phyloP scores from a whole-genome alignment of 1,140 invertebrate species.

The Heliothis virescens region DNA sequence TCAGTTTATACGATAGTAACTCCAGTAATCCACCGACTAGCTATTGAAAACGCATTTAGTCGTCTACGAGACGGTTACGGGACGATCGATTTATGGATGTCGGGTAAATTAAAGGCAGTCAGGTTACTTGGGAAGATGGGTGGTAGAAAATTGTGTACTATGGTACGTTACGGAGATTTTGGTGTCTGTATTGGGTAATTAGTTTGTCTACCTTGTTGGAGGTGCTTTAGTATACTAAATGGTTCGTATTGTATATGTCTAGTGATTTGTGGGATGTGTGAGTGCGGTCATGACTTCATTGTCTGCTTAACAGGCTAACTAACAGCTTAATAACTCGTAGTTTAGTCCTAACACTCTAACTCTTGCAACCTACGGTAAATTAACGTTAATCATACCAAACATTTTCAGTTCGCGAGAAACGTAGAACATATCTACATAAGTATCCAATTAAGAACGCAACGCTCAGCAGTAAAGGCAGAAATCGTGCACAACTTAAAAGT shows the following conservation, averaged over 20 bases:
- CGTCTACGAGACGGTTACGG: constrained; percentile 61
- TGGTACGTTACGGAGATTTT: not conserved
- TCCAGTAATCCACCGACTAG: constrained; percentile 67
- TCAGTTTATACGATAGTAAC: constrained; percentile 69
- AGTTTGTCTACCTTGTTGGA: not conserved
- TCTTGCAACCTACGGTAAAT: no score
- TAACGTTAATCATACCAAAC: no score
- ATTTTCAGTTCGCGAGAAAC: no score
- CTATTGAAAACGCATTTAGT: constrained; percentile 77
- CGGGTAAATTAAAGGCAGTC: constrained; percentile 25
- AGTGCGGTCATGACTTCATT: no score
- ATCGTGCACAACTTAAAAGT: no score
- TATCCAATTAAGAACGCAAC: no score
- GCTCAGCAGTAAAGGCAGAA: no score
- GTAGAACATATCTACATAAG: no score
- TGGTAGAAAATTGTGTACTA: not conserved
- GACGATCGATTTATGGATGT: constrained; percentile 65
- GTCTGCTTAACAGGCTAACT: no score
- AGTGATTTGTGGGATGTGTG: no score
- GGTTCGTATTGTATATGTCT: not conserved
- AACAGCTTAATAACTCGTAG: no score
- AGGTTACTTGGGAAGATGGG: not conserved
- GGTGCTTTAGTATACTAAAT: not conserved
- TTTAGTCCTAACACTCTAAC: no score
- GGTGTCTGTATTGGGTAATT: not conserved